Base-by-base conservation (phyloP, 2,113 vertebrate species). In the Miniopterus natalensis region DNA sequence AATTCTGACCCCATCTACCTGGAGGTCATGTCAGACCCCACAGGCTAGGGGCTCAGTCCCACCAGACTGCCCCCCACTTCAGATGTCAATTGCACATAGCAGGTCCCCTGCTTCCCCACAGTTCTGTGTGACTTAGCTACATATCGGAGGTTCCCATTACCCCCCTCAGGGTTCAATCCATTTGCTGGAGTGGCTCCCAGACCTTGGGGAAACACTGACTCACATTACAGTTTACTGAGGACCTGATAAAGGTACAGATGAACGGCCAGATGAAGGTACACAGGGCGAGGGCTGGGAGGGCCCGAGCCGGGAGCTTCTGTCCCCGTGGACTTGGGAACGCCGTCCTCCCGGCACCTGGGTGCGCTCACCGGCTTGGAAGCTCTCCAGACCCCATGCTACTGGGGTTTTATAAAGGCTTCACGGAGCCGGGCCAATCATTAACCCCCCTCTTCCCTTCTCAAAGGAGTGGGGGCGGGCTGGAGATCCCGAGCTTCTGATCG, bases 151-250 rank as follows among this genome's bases (percentile, higher is more conserved):
- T 36, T 23, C 61, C 45, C 21, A 27, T 3, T 18, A 36, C 23
- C 66, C n/a, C 36, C 45, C 51, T 17, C 15, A 0, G 6, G n/a
- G 66, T 42, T 40, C 51, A 25, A 9, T 45, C 5, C 4, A 45
- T 57, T 57, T 45, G 4, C 84, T 15, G 20, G 25, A 73, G 17
- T 1, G 3, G 15, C 9, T 25, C 42, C 18, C 55, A 63, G 73
- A 36, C 3, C 42, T 40, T 13, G 13, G 51, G n/a, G 47, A 40
- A 9, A 21, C 17, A 8, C 36, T 12, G 25, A 3, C 40, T 81
- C 3, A 31, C 1, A 1, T 17, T 18, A 1, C 55, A 25, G 31
- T 4, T 36, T 2, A 27, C n/a, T 25, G 14, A 25, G n/a, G 85
- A 2, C 15, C 0, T 13, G 57, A 36, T 17, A 25, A 63, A 17